A percentile compares a stretch with the other conserved stretches of the same genome.
phyloP scores from a whole-genome alignment of 2,888 invertebrate species.

The Tipula lateralis region DNA sequence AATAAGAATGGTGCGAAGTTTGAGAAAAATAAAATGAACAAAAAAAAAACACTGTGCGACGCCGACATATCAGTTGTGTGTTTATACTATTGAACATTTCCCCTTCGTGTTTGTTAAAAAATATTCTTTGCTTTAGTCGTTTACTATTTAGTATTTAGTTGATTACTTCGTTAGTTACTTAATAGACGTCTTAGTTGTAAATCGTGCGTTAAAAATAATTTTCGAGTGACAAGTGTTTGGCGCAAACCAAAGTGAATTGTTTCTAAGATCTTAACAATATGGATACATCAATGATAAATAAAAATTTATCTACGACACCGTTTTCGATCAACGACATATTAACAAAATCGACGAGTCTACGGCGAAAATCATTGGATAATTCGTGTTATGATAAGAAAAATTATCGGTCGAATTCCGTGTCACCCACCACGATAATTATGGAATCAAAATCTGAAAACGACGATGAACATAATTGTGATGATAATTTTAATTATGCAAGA shows the following conservation, averaged over 20 bases:
- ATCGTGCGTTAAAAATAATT: neutral
- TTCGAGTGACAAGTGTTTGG: neutral
- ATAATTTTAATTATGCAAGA: constrained; percentile 28
- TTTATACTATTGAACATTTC: neutral
- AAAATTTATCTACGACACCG: constrained; percentile 52
- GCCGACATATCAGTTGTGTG: neutral
- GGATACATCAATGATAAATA: constrained; percentile 26
- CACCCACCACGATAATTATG: neutral
- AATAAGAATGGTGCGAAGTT: neutral
- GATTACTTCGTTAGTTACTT: neutral
- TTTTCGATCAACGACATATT: constrained; percentile 71
- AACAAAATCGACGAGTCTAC: constrained; percentile 47
- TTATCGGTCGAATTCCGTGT: constrained; percentile 30
- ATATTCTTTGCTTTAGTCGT: neutral
- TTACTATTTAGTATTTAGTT: neutral
- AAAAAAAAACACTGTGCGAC: neutral
- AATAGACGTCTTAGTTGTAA: constrained; percentile 1
- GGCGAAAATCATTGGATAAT: constrained; percentile 37
- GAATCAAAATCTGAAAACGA: constrained; percentile 36
- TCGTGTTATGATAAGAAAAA: neutral
- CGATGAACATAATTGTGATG: constrained; percentile 31
- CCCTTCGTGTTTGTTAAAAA: neutral
- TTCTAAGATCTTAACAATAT: neutral
- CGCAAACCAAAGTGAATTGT: neutral
- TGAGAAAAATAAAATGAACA: neutral